These are phyloP conservation scores for Pantherophis guttatus DNA, from an alignment of 2,113 vertebrate genomes.

Conservation along the genomic window DNA sequence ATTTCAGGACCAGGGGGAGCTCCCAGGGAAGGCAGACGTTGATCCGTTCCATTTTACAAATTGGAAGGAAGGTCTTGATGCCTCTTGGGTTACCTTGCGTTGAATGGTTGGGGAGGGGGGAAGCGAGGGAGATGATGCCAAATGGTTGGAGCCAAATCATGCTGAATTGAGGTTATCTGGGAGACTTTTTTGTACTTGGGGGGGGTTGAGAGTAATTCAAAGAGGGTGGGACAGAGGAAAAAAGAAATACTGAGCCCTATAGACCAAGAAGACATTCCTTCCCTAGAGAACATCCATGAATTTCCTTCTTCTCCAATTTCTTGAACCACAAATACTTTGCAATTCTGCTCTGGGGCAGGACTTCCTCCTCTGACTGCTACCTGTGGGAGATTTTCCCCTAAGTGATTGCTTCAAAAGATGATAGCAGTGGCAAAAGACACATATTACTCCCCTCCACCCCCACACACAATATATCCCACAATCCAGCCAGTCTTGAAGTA, in stretches of 20 bases:
- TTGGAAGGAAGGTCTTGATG: neutral
- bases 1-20: neutral
- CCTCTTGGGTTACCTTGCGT: neutral
- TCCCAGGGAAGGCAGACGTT: neutral
- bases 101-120: neutral
- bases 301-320: neutral
- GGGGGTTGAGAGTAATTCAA: neutral
- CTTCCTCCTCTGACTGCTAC: neutral
- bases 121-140: neutral
- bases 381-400: accelerated
- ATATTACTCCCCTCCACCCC: neutral
- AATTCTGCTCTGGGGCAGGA: neutral
- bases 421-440: neutral
- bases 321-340: neutral
- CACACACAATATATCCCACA: neutral
- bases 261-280: neutral
- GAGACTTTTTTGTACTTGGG: neutral
- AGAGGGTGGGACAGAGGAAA: neutral
- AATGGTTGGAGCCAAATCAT: neutral
- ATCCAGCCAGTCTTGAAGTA: neutral
- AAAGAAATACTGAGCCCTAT: neutral
- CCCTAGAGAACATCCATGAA: neutral
- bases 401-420: neutral
- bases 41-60: neutral
- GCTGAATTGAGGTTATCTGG: neutral